Percentiles rank a stretch among this genome's conserved stretches.
These are phyloP conservation scores for Nyctibius grandis DNA, from an alignment of 2,797 vertebrate species.

Conservation along the genomic window DNA sequence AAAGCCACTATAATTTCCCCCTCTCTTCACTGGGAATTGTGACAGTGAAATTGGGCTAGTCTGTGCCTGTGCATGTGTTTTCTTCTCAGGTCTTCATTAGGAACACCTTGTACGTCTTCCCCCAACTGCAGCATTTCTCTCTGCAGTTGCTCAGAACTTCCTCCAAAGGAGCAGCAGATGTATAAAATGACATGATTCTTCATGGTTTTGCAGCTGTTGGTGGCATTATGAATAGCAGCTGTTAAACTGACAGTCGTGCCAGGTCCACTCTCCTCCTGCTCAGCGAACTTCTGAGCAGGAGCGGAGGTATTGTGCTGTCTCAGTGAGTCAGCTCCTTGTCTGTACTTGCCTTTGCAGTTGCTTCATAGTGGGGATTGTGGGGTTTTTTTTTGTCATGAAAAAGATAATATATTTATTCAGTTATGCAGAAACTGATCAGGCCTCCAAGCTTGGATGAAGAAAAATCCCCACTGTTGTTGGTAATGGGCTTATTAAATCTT, in stretches of 20 bases:
- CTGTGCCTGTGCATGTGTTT: background rate
- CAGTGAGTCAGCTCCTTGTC: slow-evolving; percentile 38
- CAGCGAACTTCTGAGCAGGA: slow-evolving; percentile 21
- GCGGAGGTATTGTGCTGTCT: background rate
- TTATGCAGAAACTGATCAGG: background rate
- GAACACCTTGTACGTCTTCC: background rate
- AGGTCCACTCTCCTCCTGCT: slow-evolving; percentile 7
- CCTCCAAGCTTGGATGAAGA: background rate
- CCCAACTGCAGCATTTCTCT: background rate
- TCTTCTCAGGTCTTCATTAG: background rate
- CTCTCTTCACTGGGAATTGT: background rate
- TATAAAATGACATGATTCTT: slow-evolving; percentile 30
- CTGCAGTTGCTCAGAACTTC: background rate
- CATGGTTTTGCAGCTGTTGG: slow-evolving; percentile 35
- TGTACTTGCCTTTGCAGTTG: background rate
- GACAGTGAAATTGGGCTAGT: background rate
- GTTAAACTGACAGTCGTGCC: background rate
- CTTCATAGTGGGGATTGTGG: background rate
- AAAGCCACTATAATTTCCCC: background rate
- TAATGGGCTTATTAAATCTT: background rate
- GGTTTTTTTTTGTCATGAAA: background rate
- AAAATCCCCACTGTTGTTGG: background rate
- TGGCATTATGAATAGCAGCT: slow-evolving; percentile 41
- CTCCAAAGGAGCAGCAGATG: background rate
- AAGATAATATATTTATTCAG: slow-evolving; percentile 28